Evolutionary conservation across 2,113 vertebrate genomes (phyloP).

Genomic region (Strix aluco): DNA sequence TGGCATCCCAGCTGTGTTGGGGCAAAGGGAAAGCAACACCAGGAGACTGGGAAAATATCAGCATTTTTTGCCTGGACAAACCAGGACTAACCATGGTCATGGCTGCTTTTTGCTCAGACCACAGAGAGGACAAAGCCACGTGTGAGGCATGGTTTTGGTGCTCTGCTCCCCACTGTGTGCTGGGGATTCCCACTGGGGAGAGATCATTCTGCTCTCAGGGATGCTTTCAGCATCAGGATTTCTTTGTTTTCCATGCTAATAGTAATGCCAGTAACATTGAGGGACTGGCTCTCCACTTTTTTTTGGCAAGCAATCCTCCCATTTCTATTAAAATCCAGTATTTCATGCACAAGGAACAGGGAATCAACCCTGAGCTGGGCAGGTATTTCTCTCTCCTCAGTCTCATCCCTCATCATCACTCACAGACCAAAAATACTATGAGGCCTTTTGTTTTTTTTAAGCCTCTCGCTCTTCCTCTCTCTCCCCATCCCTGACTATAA

Average conservation of each 20-base stretch:
- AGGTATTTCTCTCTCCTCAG: not conserved
- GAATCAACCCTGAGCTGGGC: not conserved
- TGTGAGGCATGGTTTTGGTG: rapidly evolving
- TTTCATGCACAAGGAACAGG: not conserved
- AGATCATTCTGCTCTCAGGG: not conserved
- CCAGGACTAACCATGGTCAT: not conserved
- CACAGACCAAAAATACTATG: not conserved
- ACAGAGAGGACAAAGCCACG: not conserved
- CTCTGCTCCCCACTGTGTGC: not conserved
- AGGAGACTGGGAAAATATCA: not conserved
- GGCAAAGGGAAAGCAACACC: not conserved
- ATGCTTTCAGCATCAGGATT: not conserved
- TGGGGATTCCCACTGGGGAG: not conserved
- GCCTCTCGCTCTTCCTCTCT: conserved; percentile 4
- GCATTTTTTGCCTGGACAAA: not conserved
- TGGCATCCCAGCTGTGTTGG: not conserved
- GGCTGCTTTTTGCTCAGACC: not conserved
- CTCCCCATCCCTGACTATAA: not conserved
- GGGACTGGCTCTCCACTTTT: not conserved
- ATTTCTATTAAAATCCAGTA: not conserved
- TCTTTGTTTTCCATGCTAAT: not conserved
- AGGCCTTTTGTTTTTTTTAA: not conserved
- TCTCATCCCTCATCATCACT: not conserved
- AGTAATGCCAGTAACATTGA: not conserved
- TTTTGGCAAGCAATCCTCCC: not conserved